Base-by-base conservation (phyloP, 2,888 invertebrate genomes). In the Strigamia crassipes region DNA sequence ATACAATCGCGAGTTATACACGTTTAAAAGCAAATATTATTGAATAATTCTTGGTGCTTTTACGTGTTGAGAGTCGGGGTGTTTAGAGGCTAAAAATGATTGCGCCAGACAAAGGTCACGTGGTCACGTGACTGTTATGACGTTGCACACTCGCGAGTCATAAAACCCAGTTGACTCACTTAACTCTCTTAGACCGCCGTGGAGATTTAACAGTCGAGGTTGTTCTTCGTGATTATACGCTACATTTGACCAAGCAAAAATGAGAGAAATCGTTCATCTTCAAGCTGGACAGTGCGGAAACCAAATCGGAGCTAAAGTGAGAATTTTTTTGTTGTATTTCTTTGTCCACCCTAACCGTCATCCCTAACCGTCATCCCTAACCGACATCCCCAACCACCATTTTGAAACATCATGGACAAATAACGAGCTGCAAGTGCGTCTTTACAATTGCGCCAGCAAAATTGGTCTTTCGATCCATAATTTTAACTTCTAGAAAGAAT, bases 211-310 rank as follows among this genome's bases (percentile, higher is more conserved):
- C 73, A 56, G 56, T 56, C 56, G 9, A 56, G 56, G n/a, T 56
- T 73, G 31, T 73, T 27, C 73, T 27, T 73, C 73, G 13, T 9
- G 73, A n/a, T 18, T 18, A 18, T 6, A 56, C 8, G 1, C 6
- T 18, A 56, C 56, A 23, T 31, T 12, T n/a, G 27, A n/a, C 18
- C 23, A n/a, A 27, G 66, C 78, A 92, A 91, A 91, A 90, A 97
- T 97, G 97, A 93, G 97, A 90, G 97, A 97, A 92, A 96, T 97
- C 89, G 96, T 97, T 85, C 96, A 96, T 89, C 92, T 97, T 86
- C 97, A 97, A 89, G 93, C 96, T 86, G 97, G 96, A 85, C 96
- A 96, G 89, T 96, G 96, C 90, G 97, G 96, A 85, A 97, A 97
- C 90, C 96, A 97, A 90, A 96, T 97, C 89, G 96, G 96, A 87